Conservation (phyloP, 1,140 invertebrate genomes). For the Rhopalosiphum maidis region DNA sequence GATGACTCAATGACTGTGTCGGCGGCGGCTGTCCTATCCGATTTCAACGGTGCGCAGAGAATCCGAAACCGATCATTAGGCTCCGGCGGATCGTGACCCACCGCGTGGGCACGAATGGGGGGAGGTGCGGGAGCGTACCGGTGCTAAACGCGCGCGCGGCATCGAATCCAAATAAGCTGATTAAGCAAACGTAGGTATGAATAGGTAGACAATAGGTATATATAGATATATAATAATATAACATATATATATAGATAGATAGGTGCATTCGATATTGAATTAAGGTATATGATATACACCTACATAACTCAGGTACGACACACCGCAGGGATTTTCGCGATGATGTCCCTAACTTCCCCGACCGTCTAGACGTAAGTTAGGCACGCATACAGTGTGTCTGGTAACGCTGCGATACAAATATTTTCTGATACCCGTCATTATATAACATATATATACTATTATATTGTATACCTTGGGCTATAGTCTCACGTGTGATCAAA, state of each 20-base stretch:
- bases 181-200: not conserved
- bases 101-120: not conserved
- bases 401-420: not conserved
- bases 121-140: not conserved
- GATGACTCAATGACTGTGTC: slow-evolving; percentile 55
- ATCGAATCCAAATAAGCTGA: slow-evolving; percentile 54
- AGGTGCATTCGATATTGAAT: not conserved
- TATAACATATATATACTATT: not conserved
- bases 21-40: slow-evolving; percentile 51
- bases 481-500: not conserved
- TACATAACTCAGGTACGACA: not conserved
- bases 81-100: slow-evolving; percentile 52
- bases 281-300: not conserved
- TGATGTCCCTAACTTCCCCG: not conserved
- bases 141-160: slow-evolving; percentile 48
- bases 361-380: not conserved
- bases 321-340: slow-evolving; percentile 6
- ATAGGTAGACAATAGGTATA: too few species aligned
- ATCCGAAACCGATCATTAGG: slow-evolving; percentile 57
- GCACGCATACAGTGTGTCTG: not conserved
- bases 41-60: slow-evolving; percentile 56
- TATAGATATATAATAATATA: too few species aligned
- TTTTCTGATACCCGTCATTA: not conserved
- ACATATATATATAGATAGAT: not conserved
- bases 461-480: too few species aligned